Evolutionary conservation across 2,888 invertebrate genomes (phyloP).

Genomic region (Punctoribates punctum): DNA sequence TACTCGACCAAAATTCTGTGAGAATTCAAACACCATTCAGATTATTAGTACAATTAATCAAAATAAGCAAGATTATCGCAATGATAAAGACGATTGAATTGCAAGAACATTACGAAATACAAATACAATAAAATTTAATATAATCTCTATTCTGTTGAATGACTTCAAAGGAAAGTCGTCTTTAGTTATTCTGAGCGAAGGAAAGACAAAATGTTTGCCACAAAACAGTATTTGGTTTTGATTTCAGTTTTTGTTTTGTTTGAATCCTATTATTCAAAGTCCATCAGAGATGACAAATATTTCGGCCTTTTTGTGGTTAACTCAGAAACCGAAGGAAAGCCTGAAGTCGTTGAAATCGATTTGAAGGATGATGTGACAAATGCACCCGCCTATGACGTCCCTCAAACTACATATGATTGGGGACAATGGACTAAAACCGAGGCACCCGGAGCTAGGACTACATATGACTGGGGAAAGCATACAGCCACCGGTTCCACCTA

Average conservation of each 20-base stretch:
- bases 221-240: not conserved
- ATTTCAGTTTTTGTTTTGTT: not conserved
- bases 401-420: constrained; percentile 33
- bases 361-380: constrained; percentile 27
- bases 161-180: not conserved
- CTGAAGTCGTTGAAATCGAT: not conserved
- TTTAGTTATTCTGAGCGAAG: not conserved
- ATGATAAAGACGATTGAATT: too few species aligned
- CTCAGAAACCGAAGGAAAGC: not conserved
- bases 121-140: not conserved
- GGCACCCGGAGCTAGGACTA: not conserved
- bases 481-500: constrained; percentile 30
- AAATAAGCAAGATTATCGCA: too few species aligned
- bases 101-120: not conserved
- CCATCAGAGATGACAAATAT: not conserved
- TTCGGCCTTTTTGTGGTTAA: not conserved
- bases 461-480: constrained; percentile 40
- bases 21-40: too few species aligned
- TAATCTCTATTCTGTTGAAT: not conserved
- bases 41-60: too few species aligned
- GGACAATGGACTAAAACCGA: constrained; percentile 9
- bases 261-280: not conserved
- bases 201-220: not conserved
- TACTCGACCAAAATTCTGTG: too few species aligned
- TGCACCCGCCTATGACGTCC: not conserved